Evolutionary conservation across 1,140 invertebrate genomes (phyloP).

Genomic region (Drosophila equinoxialis): DNA sequence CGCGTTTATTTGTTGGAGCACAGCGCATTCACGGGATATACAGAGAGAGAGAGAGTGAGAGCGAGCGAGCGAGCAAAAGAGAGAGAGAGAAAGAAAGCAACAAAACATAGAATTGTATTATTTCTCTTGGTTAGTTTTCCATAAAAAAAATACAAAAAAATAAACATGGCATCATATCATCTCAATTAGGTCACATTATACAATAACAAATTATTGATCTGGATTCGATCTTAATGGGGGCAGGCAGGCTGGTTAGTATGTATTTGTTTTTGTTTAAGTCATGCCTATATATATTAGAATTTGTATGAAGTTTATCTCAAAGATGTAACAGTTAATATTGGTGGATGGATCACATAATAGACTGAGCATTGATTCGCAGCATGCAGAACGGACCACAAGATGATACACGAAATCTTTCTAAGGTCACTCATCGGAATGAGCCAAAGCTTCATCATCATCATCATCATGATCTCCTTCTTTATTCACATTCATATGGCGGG

Average conservation of each 20-base stretch:
- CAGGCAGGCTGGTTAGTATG: background rate
- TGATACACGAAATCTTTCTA: slow-evolving; percentile 15
- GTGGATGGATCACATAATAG: background rate
- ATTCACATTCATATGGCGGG: background rate
- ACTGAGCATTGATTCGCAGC: background rate
- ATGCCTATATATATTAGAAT: background rate
- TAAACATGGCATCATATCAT: slow-evolving; percentile 30
- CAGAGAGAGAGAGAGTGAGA: slow-evolving; percentile 26
- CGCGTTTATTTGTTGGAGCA: slow-evolving; percentile 56
- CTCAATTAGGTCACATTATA: slow-evolving; percentile 6
- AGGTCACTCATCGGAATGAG: slow-evolving; percentile 30
- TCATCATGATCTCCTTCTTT: background rate
- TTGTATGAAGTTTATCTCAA: background rate
- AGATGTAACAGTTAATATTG: background rate
- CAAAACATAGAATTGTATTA: slow-evolving; percentile 76
- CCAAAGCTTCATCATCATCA: slow-evolving; percentile 1
- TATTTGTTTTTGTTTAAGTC: background rate
- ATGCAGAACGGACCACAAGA: background rate
- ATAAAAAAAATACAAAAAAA: too few relatives aligned
- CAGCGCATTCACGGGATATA: slow-evolving; percentile 51
- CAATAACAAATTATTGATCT: slow-evolving; percentile 1
- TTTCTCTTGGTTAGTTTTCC: slow-evolving; percentile 54
- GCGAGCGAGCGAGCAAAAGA: slow-evolving; percentile 28
- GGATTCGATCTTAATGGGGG: background rate
- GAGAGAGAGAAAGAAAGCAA: slow-evolving; percentile 60